phyloP scores from a whole-genome alignment of 2,888 invertebrate species.

The Leptopilina myrica region DNA sequence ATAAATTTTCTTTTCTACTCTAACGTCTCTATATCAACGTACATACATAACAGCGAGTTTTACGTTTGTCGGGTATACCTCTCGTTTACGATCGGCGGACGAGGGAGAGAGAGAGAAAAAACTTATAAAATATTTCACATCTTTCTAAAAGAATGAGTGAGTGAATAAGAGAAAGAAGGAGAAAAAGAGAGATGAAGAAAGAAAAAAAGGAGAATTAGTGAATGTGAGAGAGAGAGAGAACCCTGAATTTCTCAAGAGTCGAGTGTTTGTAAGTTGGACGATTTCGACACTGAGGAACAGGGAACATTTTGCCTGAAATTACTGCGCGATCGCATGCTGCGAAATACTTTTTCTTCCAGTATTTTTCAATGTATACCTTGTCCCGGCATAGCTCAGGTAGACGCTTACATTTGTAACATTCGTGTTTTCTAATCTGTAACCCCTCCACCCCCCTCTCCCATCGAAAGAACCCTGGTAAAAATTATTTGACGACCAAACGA shows the following conservation, averaged over 20 bases:
- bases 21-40: conserved; percentile 15
- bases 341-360: conserved; percentile 4
- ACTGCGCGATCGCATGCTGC: conserved; percentile 37
- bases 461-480: too few species aligned
- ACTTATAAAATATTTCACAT: conserved; percentile 42
- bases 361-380: conserved; percentile 9
- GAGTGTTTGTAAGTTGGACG: conserved; percentile 26
- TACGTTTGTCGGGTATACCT: conserved; percentile 38
- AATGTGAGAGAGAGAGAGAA: conserved; percentile 10
- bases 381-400: neutral
- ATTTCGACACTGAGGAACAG: conserved; percentile 11
- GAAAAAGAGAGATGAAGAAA: too few species aligned
- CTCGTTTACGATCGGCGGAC: conserved; percentile 39
- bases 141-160: too few species aligned
- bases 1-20: conserved; percentile 18
- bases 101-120: conserved; percentile 28
- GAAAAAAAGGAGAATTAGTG: too few species aligned
- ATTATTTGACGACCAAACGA: too few species aligned
- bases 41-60: conserved; percentile 31
- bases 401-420: conserved; percentile 16
- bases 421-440: conserved; percentile 9
- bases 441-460: too few species aligned
- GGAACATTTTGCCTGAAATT: conserved; percentile 30
- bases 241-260: conserved; percentile 27
- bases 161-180: too few species aligned